A percentile compares a stretch with the other conserved stretches of the same genome.
Evolutionary conservation across 2,797 vertebrate genomes (phyloP).

Genomic region (Leuciscus waleckii): DNA sequence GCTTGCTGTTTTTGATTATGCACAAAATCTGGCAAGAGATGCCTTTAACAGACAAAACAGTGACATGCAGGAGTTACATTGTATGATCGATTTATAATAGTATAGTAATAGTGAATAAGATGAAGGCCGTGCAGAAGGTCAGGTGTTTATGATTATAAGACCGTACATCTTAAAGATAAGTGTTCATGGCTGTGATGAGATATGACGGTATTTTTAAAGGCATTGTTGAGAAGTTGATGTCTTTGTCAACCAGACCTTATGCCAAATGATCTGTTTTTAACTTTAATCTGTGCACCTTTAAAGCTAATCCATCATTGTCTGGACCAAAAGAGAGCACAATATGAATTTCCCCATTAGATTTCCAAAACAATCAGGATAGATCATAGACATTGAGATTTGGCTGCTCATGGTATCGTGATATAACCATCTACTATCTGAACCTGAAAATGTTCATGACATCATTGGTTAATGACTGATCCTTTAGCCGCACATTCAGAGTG

Average conservation of each 20-base stretch:
- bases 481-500: background rate
- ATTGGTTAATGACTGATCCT: slow-evolving; percentile 30
- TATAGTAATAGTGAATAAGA: background rate
- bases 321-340: background rate
- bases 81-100: background rate
- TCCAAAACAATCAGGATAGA: background rate
- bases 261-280: background rate
- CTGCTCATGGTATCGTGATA: background rate
- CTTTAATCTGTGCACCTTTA: background rate
- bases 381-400: background rate
- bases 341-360: background rate
- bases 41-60: background rate
- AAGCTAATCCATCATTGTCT: background rate
- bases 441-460: background rate
- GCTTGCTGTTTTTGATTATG: slow-evolving; percentile 8
- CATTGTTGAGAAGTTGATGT: background rate
- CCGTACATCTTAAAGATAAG: slow-evolving; percentile 21
- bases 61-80: background rate
- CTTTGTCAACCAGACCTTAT: background rate
- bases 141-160: slow-evolving; percentile 17
- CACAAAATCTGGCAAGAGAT: background rate
- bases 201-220: background rate
- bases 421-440: background rate
- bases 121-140: background rate
- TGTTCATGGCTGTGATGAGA: background rate